Base-by-base conservation (phyloP, 1,140 invertebrate species). In the Ceratina japonica region DNA sequence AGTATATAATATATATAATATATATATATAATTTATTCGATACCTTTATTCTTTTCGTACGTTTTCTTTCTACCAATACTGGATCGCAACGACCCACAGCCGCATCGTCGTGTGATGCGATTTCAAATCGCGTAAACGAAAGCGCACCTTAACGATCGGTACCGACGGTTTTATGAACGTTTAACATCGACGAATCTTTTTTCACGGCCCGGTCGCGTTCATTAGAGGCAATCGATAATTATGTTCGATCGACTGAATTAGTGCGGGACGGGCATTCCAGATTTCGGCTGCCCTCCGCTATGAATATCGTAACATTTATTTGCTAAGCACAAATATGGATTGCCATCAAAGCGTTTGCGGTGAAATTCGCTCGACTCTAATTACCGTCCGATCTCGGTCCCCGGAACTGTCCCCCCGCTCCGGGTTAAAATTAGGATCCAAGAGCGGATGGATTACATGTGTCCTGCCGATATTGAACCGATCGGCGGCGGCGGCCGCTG, bases 281-380 rank as follows among this genome's bases (percentile, higher is more conserved):
- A 15, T 44, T 13, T 27, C 13, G 27, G 31, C 15, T 31, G 1
- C n/a, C 68, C 31, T 49, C 24, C 24, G 15, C 69, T 24, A 44
- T 64, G 75, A 64, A 64, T 78, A 78, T 63, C 75, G 68, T 56
- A 78, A 72, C 69, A 64, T 80, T 84, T 84, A 80, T 84, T 83
- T 84, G 49, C 20, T 49, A 54, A n/a, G 18, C 44, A 71, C 79
- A 84, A 84, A 84, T 83, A 80, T 51, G 62, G 13, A 69, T 58
- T 31, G 24, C 16, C 71, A 12, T 75, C 71, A 75, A 75, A 84
- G 61, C 71, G 59, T 78, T 78, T 63, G 75, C 69, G 59, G 54
- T 16, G 64, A n/a, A 63, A 54, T 16, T 61, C 66, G 68, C 15
- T 54, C 75, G 31, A 49, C 59, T 77, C 75, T 78, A 78, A 78